A percentile compares a stretch with the other conserved stretches of the same genome.
phyloP scores from a whole-genome alignment of 2,888 invertebrate genomes.

The Agrenia bidenticulata region DNA sequence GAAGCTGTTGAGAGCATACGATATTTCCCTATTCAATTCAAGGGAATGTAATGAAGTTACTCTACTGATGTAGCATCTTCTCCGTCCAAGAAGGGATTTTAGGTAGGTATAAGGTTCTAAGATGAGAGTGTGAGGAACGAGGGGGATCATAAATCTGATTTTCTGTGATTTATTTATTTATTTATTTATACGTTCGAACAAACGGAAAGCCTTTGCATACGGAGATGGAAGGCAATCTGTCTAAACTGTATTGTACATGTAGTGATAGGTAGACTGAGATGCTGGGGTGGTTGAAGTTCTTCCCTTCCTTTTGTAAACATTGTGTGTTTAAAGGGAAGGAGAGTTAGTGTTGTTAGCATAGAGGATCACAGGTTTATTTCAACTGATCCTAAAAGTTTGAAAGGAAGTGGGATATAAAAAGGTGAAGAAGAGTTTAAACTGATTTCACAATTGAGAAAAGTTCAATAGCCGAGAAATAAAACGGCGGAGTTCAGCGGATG shows the following conservation, averaged over 20 bases:
- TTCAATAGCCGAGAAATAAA: slow-evolving; percentile 2
- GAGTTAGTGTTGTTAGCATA: no score
- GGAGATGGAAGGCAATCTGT: slow-evolving; percentile 4
- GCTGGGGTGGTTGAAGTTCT: neutral
- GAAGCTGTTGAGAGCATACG: neutral
- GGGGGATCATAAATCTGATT: slow-evolving; percentile 34
- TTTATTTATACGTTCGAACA: slow-evolving; percentile 23
- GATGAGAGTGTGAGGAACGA: slow-evolving; percentile 7
- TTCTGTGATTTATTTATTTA: slow-evolving; percentile 37
- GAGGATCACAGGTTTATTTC: no score
- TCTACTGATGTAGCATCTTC: neutral
- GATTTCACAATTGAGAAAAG: no score
- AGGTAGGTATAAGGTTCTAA: neutral
- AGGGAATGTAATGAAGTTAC: slow-evolving; percentile 1
- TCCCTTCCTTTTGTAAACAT: no score
- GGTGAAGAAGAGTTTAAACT: no score
- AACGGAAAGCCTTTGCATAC: neutral
- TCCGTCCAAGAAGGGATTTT: neutral
- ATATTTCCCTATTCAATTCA: neutral
- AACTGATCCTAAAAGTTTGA: no score
- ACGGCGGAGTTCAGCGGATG: neutral
- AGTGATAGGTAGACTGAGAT: neutral
- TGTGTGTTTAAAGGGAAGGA: slow-evolving; percentile 1
- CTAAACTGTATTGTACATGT: slow-evolving; percentile 1
- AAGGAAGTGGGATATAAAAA: no score